Conservation (phyloP, 2,888 invertebrate genomes). For the Punctoribates punctum region DNA sequence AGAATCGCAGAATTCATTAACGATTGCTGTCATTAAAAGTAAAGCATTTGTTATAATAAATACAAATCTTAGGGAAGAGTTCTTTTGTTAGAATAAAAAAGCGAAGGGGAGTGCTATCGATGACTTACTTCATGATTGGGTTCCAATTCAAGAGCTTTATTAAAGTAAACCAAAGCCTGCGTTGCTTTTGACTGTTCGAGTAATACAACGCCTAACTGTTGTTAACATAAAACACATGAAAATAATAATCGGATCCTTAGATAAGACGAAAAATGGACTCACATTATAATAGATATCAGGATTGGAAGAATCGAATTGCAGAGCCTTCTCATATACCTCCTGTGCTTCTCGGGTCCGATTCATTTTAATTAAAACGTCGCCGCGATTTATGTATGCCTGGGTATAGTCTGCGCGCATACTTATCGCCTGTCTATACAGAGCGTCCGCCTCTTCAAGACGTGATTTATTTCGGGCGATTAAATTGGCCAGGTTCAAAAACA, state of each 20-base stretch:
- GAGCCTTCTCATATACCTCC: slow-evolving; percentile 86
- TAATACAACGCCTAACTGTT: slow-evolving; percentile 84
- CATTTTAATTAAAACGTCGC: slow-evolving; percentile 89
- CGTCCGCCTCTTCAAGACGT: slow-evolving; percentile 86
- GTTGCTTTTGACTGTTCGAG: slow-evolving; percentile 86
- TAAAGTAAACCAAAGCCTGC: slow-evolving; percentile 83
- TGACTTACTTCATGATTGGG: slow-evolving; percentile 71
- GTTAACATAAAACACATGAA: slow-evolving; percentile 6
- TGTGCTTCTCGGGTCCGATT: slow-evolving; percentile 91
- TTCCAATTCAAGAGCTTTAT: slow-evolving; percentile 85
- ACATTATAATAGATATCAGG: slow-evolving; percentile 93
- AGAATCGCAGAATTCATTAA: slow-evolving; percentile 90
- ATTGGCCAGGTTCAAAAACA: slow-evolving; percentile 90
- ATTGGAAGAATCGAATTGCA: slow-evolving; percentile 86
- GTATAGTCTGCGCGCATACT: slow-evolving; percentile 95
- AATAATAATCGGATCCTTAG: slow-evolving; percentile 12
- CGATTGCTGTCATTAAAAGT: slow-evolving; percentile 58
- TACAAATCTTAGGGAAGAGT: neutral
- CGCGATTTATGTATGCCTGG: slow-evolving; percentile 93
- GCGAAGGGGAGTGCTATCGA: neutral
- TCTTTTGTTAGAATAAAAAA: neutral
- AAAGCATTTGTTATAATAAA: slow-evolving; percentile 17
- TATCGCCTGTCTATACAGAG: slow-evolving; percentile 87
- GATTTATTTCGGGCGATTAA: slow-evolving; percentile 88
- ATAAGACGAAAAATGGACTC: slow-evolving; percentile 56